These are phyloP conservation scores for Chrysochloris asiatica DNA, from an alignment of 2,113 vertebrate species.

Conservation along the genomic window DNA sequence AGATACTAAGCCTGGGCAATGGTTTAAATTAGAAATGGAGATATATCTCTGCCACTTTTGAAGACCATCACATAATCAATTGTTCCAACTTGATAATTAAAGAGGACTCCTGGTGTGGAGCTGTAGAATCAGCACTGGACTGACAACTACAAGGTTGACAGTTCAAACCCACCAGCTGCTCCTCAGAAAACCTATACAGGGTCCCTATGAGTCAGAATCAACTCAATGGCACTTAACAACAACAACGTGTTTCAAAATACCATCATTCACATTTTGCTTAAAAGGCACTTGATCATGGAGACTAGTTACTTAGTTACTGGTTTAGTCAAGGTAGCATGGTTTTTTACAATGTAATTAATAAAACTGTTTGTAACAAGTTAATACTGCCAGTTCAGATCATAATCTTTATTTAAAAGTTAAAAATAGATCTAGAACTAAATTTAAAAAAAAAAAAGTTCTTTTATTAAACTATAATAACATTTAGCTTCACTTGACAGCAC, in stretches of 20 bases:
- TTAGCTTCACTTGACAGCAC: neutral
- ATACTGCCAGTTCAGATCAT: neutral
- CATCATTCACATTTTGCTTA: constrained; percentile 1
- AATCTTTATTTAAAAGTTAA: neutral
- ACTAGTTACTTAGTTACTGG: neutral
- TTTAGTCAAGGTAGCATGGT: neutral
- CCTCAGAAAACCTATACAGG: no score
- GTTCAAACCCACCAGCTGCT: no score
- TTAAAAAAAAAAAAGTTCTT: neutral
- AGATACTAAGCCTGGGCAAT: neutral
- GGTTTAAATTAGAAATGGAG: neutral
- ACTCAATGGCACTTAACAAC: no score
- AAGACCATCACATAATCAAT: neutral
- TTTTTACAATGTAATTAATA: neutral
- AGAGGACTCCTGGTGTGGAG: no score
- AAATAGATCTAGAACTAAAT: constrained; percentile 4
- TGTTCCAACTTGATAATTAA: neutral
- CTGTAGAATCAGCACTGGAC: no score
- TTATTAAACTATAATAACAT: neutral
- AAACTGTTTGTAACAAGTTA: neutral
- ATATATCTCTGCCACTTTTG: neutral
- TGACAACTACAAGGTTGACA: no score
- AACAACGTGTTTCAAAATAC: neutral
- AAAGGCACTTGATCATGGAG: neutral
- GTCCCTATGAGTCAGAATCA: no score